Conservation (phyloP, 2,797 vertebrate species). For the Cossypha dichroa region DNA sequence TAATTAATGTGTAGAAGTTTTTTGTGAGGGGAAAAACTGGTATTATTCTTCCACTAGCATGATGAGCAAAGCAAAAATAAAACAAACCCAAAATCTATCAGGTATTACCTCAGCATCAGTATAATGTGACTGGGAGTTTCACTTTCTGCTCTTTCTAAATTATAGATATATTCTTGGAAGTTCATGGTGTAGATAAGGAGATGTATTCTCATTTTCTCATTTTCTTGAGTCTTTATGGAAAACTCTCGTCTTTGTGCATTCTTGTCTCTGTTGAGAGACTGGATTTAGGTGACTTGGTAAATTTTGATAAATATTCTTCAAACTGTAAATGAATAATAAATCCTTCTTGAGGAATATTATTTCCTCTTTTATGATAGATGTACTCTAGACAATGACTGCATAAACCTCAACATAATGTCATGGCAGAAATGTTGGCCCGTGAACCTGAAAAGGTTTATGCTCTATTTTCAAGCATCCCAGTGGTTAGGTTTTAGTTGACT, state of each 20-base stretch:
- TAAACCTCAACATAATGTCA: background rate
- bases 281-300: background rate
- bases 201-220: background rate
- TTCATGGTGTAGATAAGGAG: background rate
- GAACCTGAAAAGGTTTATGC: background rate
- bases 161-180: background rate
- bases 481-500: background rate
- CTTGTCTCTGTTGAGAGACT: background rate
- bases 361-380: background rate
- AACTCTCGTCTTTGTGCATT: background rate
- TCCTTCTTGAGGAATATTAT: background rate
- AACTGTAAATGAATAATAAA: background rate
- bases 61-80: background rate
- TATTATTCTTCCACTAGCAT: background rate
- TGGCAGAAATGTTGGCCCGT: background rate
- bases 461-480: background rate
- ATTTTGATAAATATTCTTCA: background rate
- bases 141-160: background rate
- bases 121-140: background rate
- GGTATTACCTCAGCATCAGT: background rate
- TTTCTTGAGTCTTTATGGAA: background rate
- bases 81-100: background rate
- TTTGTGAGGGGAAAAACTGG: background rate
- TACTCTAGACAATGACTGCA: background rate
- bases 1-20: background rate